Base-by-base conservation (phyloP, 1,140 invertebrate species). In the Drosophila leontia region DNA sequence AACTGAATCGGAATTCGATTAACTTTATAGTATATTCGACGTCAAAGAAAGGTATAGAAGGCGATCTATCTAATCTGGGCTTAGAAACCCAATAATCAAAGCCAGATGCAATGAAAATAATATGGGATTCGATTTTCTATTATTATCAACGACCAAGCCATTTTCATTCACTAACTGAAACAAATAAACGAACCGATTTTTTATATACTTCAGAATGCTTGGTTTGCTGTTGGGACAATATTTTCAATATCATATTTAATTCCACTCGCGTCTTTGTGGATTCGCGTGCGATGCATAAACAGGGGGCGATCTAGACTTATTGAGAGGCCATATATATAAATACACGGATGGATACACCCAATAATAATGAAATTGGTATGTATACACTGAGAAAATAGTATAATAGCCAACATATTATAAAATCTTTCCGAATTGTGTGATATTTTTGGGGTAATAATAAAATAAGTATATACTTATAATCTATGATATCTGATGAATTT, bases 231-330 rank as follows among this genome's bases (percentile, higher is more conserved):
- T 17, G 29, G 13, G 17, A 55, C 8, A 23, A 35, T 23, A 37
- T 55, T 15, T 37, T 23, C 17, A 19, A 19, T 53, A 37, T 55
- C 37, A 55, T 55, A 2, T 6, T 29, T 29, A 37, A 55, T 55
- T 55, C 51, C 34, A 37, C 34, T 55, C 51, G 3, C 51, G 51
- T 55, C 17, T 23, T 23, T 19, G 13, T 37, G 7, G 2, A 37
- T 55, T 23, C 51, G 51, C 51, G 51, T 55, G 51, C 34, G 51
- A 37, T 37, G 51, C 32, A 55, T 55, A 55, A 55, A 37, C 17
- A 37, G 51, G 51, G 32, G 34, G 34, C 34, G 15, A 55, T 37
- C 17, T 55, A 3, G 34, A 37, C 51, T 37, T 55, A 55, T 55
- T 7, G 17, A 55, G 32, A 37, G 15, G 45, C 13, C 26, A 55